Conservation (phyloP, 2,113 vertebrate species). For the Turdus rufiventris region DNA sequence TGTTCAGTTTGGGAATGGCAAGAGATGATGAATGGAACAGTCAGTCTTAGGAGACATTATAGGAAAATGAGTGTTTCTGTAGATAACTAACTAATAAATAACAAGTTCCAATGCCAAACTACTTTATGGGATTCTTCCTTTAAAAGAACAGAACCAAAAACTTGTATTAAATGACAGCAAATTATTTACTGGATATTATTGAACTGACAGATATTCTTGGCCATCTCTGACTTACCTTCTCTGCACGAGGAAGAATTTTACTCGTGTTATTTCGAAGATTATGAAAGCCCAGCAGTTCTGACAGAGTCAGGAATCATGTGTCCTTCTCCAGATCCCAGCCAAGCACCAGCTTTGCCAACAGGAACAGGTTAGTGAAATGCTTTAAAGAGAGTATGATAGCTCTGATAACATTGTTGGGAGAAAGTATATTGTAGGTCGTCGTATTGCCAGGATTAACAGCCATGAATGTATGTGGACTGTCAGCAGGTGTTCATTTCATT, state of each 20-base stretch:
- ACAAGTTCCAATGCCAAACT: background rate
- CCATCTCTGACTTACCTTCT: slow-evolving; percentile 81
- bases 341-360: slow-evolving; percentile 73
- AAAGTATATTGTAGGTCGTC: background rate
- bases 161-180: background rate
- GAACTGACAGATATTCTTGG: slow-evolving; percentile 82
- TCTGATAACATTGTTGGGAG: background rate
- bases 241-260: slow-evolving; percentile 82
- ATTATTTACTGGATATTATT: background rate
- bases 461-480: slow-evolving; percentile 8
- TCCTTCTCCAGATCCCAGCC: slow-evolving; percentile 80
- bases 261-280: slow-evolving; percentile 85
- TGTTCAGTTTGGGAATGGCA: background rate
- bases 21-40: background rate
- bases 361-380: slow-evolving; percentile 81
- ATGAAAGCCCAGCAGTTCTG: slow-evolving; percentile 77
- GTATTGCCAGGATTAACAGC: slow-evolving; percentile 5
- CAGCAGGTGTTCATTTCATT: slow-evolving; percentile 58
- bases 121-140: background rate
- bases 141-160: background rate
- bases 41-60: background rate
- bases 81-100: background rate
- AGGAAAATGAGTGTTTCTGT: background rate
- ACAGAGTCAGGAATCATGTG: slow-evolving; percentile 83
- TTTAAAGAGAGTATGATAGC: background rate